Base-by-base conservation (phyloP, 2,888 invertebrate genomes). In the Apamea monoglypha region DNA sequence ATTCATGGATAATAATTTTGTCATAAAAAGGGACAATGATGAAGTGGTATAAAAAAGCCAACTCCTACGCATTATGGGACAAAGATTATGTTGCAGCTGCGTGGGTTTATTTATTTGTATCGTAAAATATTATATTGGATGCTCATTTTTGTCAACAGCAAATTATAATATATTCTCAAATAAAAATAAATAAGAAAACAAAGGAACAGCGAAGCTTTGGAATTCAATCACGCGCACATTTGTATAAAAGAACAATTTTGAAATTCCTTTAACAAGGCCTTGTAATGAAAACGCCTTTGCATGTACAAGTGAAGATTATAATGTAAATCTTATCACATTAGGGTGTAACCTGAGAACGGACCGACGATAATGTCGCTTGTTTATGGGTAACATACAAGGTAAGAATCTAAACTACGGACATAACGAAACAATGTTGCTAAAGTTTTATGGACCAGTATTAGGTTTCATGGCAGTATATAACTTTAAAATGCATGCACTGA, bases 1-100 rank as follows among this genome's bases (percentile, higher is more conserved):
- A 85, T 85, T 86, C 86, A 76, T 89, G 89, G 90, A 87, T 88
- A 88, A 90, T 86, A 84, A 87, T 88, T 90, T 88, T 86, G 84
- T 85, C 85, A 90, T 90, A 87, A 90, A 90, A 87, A 88, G 86
- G 87, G 84, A 84, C 84, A 84, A 82, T 85, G 86, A 84, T 68
- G 63, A 81, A 86, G 84, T 82, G 71, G 74, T 76, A 83, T 71
- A 78, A 78, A 83, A 82, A 81, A 88, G 74, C 73, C 63, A 61
- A 79, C 84, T 78, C 88, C 87, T 80, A 87, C 88, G 76, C 86
- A 47, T 44, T 78, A 61, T 83, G 64, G 74, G 76, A 63, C 76
- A 36, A 83, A 84, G 70, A 74, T 81, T 78, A 64, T 84, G 67
- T 80, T 82, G 84, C 74, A 72, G 56, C 61, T 81, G 81, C 82